Evolutionary conservation across 2,113 vertebrate species (phyloP).

Genomic region (Aptenodytes forsteri): DNA sequence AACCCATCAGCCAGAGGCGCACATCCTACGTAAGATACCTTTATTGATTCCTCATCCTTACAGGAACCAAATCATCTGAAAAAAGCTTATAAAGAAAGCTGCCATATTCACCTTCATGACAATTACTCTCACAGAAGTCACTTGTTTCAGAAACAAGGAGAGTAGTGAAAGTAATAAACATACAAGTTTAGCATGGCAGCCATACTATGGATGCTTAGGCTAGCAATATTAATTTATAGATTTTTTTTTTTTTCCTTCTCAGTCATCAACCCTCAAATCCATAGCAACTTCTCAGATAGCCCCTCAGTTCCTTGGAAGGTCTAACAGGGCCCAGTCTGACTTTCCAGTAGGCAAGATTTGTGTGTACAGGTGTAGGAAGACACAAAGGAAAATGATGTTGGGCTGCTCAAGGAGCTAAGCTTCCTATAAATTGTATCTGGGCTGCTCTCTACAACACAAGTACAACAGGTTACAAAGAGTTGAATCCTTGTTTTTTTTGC

Average conservation of each 20-base stretch:
- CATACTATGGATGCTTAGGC: not conserved
- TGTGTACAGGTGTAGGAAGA: not conserved
- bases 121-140: not conserved
- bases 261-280: not conserved
- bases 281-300: not conserved
- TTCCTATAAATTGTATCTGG: no score
- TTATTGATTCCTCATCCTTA: not conserved
- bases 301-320: not conserved
- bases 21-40: not conserved
- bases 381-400: rapidly evolving
- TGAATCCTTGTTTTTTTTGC: not conserved
- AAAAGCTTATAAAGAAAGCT: not conserved
- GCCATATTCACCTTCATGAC: not conserved
- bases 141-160: not conserved
- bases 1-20: not conserved
- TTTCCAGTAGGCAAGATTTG: not conserved
- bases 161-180: not conserved
- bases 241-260: not conserved
- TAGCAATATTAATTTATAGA: not conserved
- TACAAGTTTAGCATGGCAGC: not conserved
- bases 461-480: not conserved
- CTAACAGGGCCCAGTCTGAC: not conserved
- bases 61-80: not conserved
- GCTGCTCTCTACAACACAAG: not conserved
- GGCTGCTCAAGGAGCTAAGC: not conserved